Evolutionary conservation across 2,888 invertebrate genomes (phyloP).

Genomic region (Lepidonotus clava): DNA sequence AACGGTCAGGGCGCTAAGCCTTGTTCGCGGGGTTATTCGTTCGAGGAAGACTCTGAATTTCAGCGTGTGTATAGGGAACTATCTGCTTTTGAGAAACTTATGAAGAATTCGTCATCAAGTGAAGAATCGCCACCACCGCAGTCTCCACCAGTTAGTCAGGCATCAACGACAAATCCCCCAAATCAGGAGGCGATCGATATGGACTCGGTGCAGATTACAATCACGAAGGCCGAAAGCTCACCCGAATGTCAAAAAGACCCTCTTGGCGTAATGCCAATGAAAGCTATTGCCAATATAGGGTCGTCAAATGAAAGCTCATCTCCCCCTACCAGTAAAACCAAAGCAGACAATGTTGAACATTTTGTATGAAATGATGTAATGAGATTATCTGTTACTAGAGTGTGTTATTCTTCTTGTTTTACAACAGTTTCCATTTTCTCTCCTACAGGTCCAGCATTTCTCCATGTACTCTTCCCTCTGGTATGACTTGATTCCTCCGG

Average conservation of each 20-base stretch:
- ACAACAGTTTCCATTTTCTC: too few relatives aligned
- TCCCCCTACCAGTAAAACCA: not conserved
- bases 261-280: not conserved
- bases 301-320: not conserved
- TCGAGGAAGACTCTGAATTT: conserved; percentile 30
- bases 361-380: not conserved
- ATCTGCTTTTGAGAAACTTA: conserved; percentile 17
- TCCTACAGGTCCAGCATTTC: too few relatives aligned
- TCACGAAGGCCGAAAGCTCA: not conserved
- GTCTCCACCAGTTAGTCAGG: not conserved
- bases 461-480: too few relatives aligned
- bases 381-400: too few relatives aligned
- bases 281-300: not conserved
- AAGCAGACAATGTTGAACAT: conserved; percentile 14
- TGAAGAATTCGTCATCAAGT: conserved; percentile 19
- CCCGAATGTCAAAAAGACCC: conserved; percentile 36
- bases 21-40: not conserved
- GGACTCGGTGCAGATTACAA: not conserved
- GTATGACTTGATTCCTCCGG: too few relatives aligned
- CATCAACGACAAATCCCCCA: not conserved
- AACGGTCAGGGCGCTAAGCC: not conserved
- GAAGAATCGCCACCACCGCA: not conserved
- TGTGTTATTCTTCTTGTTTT: not conserved
- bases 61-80: conserved; percentile 43
- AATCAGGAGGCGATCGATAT: not conserved